Evolutionary conservation across 1,140 invertebrate species (phyloP).

Genomic region (Conopomorpha cramerella): DNA sequence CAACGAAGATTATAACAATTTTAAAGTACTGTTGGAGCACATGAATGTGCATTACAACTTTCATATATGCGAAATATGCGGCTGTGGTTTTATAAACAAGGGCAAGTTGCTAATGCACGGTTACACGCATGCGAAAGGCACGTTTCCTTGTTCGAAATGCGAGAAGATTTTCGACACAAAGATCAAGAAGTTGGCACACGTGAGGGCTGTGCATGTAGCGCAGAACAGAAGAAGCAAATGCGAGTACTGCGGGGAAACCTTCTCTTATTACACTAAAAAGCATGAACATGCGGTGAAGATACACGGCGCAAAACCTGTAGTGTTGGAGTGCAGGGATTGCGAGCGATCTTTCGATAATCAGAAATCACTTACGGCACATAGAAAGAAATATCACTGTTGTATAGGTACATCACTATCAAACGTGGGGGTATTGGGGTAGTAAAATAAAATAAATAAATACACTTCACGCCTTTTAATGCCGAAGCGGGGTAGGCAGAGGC

Average conservation of each 20-base stretch:
- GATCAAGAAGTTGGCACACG: slow-evolving; percentile 26
- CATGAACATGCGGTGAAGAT: slow-evolving; percentile 26
- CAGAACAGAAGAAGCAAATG: slow-evolving; percentile 27
- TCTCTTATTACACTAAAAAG: slow-evolving; percentile 32
- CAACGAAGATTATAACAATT: slow-evolving; percentile 21
- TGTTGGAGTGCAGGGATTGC: slow-evolving; percentile 28
- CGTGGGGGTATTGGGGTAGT: not conserved
- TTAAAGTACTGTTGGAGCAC: slow-evolving; percentile 30
- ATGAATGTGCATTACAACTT: slow-evolving; percentile 36
- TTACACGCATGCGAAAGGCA: slow-evolving; percentile 27
- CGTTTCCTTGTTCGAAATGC: slow-evolving; percentile 22
- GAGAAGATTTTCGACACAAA: slow-evolving; percentile 24
- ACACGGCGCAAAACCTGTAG: slow-evolving; percentile 20
- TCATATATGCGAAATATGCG: slow-evolving; percentile 26
- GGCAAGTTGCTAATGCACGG: slow-evolving; percentile 19
- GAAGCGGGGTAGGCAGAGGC: too few relatives aligned
- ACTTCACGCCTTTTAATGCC: too few relatives aligned
- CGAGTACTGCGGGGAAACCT: slow-evolving; percentile 32
- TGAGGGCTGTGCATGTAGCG: slow-evolving; percentile 22
- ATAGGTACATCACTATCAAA: slow-evolving; percentile 1
- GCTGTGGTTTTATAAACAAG: slow-evolving; percentile 26
- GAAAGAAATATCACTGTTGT: slow-evolving; percentile 20
- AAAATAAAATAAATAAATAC: too few relatives aligned
- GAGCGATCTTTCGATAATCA: slow-evolving; percentile 31
- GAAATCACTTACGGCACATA: slow-evolving; percentile 22